These are phyloP conservation scores for Drosophila virilis DNA, from an alignment of 1,140 invertebrate genomes.

Conservation along the genomic window DNA sequence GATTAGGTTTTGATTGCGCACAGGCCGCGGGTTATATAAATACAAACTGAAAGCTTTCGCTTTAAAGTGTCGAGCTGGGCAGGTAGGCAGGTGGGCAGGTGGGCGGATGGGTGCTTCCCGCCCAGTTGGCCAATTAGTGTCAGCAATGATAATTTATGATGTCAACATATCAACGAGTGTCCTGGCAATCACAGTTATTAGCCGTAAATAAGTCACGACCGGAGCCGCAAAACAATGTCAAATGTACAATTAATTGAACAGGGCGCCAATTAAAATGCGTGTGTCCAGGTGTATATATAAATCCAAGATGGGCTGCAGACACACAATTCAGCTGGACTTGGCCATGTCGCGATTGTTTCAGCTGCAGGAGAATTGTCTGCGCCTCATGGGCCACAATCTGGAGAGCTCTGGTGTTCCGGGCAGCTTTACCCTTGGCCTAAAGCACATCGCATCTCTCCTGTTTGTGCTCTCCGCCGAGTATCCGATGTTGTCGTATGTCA, in stretches of 20 bases:
- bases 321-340: neutral
- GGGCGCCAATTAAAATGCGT: slow-evolving; percentile 56
- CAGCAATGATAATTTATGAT: slow-evolving; percentile 51
- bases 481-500: slow-evolving; percentile 62
- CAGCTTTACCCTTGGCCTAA: slow-evolving; percentile 17
- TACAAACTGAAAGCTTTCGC: slow-evolving; percentile 21
- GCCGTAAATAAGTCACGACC: neutral
- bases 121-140: slow-evolving; percentile 42
- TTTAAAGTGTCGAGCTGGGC: slow-evolving; percentile 8
- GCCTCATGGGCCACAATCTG: slow-evolving; percentile 55
- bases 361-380: slow-evolving; percentile 61
- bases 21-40: neutral
- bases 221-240: slow-evolving; percentile 18
- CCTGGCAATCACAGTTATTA: slow-evolving; percentile 64
- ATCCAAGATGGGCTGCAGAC: neutral
- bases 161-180: slow-evolving; percentile 52
- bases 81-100: neutral
- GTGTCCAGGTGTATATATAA: neutral
- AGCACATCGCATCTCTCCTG: slow-evolving; percentile 52
- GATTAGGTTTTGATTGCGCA: slow-evolving; percentile 44
- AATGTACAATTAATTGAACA: slow-evolving; percentile 60
- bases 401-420: neutral
- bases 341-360: slow-evolving; percentile 55
- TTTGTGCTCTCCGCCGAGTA: slow-evolving; percentile 74
- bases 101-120: neutral